Evolutionary conservation across 2,888 invertebrate species (phyloP), one percentile per base, ranked within the genome.

Genomic region (Dexiosoma caninum): DNA sequence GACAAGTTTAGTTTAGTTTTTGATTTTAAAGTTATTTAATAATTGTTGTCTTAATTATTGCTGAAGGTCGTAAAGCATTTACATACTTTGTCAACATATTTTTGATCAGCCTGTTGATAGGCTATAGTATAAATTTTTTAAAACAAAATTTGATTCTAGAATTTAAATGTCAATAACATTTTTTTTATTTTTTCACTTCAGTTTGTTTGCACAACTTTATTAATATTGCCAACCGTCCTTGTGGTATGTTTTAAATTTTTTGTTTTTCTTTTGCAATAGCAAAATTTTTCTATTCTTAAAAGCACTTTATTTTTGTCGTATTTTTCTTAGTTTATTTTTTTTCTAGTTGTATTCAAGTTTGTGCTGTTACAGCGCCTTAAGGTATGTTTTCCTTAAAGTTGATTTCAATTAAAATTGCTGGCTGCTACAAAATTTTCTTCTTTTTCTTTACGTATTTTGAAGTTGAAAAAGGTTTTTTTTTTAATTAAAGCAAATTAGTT

Each of bases 191-290:
- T 64, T 62, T 49, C 42, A 35, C 16, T 62, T 53, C n/a, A 44
- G 35, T 64, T 72, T 53, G 23, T 32, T 72, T 62, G 16, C 16
- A 64, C 53, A 64, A 55, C 44, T 62, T 72, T 55, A 64, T 72
- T 72, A 64, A 72, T 27, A 64, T 53, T 60, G 12, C 37, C 35
- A 55, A 62, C 35, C 44, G 55, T 53, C 35, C 53, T 72, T 72
- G 16, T 55, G 62, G 14, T 55, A 72, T 66, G 35, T 19, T 66
- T 40, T 23, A 19, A 3, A 27, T 27, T n/a, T n/a, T 14, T 46
- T 23, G 32, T 49, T 30, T 49, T 27, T 21, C 14, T 62, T 16
- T 69, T 44, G 0, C 19, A 19, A n/a, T 12, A 27, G 37, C 6
- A 27, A 8, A 30, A 14, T 74, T 55, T 30, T 40, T 30, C 2